Percentiles rank a stretch among this genome's conserved stretches.
Conservation (phyloP, 1,140 invertebrate genomes). For the Colletes gigas region DNA sequence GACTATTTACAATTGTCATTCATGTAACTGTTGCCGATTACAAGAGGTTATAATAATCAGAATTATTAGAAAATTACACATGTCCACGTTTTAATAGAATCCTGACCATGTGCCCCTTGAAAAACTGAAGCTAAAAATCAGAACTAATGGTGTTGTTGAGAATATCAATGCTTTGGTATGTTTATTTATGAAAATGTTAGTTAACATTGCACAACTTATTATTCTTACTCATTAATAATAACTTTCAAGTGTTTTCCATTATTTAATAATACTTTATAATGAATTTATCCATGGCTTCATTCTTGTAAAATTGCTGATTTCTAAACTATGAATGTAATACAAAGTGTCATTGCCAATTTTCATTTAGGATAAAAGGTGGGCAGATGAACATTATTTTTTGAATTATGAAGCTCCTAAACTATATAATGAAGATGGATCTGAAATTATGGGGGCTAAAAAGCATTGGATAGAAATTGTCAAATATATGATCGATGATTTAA, state of each 20-base stretch:
- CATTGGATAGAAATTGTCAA: slow-evolving; percentile 83
- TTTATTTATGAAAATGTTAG: slow-evolving; percentile 20
- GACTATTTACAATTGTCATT: neutral
- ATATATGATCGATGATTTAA: slow-evolving; percentile 82
- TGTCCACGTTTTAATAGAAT: slow-evolving; percentile 65
- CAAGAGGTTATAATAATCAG: slow-evolving; percentile 1
- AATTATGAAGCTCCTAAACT: slow-evolving; percentile 73
- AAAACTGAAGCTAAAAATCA: slow-evolving; percentile 63
- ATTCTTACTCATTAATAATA: neutral
- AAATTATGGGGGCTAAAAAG: slow-evolving; percentile 80
- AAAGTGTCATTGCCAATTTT: slow-evolving; percentile 32
- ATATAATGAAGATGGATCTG: slow-evolving; percentile 67
- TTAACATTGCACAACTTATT: neutral
- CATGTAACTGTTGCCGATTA: neutral
- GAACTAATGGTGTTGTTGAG: slow-evolving; percentile 64
- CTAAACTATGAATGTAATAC: neutral
- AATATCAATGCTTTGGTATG: slow-evolving; percentile 73
- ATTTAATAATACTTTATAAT: neutral
- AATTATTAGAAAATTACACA: neutral
- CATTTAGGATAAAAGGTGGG: slow-evolving; percentile 75
- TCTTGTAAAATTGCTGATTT: neutral
- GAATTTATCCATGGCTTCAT: neutral
- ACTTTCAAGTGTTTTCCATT: neutral
- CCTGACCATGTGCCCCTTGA: slow-evolving; percentile 69
- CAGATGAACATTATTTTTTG: slow-evolving; percentile 73